A percentile compares a stretch with the other conserved stretches of the same genome.
phyloP scores from a whole-genome alignment of 2,888 invertebrate genomes.

The Taphrorychus bicolor region DNA sequence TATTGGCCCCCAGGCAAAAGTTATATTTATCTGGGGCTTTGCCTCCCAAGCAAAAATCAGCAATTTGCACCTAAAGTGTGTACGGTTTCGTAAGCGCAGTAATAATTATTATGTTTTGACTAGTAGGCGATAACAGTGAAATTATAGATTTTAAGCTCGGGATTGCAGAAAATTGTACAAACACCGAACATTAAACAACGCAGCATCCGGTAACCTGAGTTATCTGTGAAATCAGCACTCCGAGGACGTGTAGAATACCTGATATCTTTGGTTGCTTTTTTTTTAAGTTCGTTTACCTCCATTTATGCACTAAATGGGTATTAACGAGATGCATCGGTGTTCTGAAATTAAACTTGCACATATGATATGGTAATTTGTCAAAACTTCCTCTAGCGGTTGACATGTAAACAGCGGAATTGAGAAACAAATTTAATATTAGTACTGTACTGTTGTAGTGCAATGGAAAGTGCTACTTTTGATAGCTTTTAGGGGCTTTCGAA shows the following conservation, averaged over 20 bases:
- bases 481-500: too few relatives aligned
- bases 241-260: slow-evolving; percentile 5
- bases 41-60: slow-evolving; percentile 9
- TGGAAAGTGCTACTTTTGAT: too few relatives aligned
- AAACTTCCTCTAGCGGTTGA: too few relatives aligned
- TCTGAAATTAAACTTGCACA: too few relatives aligned
- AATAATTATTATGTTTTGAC: slow-evolving; percentile 15
- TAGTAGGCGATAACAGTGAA: slow-evolving; percentile 23
- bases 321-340: too few relatives aligned
- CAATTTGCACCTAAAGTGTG: slow-evolving; percentile 23
- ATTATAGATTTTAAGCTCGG: slow-evolving; percentile 21
- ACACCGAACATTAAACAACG: slow-evolving; percentile 18
- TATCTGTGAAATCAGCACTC: slow-evolving; percentile 27
- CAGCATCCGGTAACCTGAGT: slow-evolving; percentile 29
- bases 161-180: slow-evolving; percentile 21
- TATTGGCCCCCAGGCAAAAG: too few relatives aligned
- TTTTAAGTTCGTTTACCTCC: slow-evolving; percentile 23
- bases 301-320: too few relatives aligned
- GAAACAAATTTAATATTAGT: too few relatives aligned
- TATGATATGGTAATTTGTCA: too few relatives aligned
- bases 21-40: too few relatives aligned
- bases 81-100: not conserved
- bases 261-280: slow-evolving; percentile 14
- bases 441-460: too few relatives aligned
- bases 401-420: too few relatives aligned